Conservation (phyloP, 2,113 vertebrate species). For the Catharus fuscescens region DNA sequence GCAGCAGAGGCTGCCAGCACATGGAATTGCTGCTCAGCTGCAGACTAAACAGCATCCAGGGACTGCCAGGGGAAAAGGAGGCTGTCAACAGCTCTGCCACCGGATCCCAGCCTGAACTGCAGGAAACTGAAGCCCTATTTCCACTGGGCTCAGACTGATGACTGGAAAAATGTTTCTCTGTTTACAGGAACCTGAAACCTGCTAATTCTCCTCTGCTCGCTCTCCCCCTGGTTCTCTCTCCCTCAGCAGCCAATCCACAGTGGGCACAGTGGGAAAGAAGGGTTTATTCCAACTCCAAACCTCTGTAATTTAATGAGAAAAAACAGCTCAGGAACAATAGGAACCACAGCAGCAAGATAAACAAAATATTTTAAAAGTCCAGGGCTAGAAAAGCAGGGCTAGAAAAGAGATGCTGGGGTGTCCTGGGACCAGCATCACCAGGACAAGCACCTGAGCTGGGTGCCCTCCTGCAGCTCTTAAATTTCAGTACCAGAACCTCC, state of each 20-base stretch:
- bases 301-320: conserved; percentile 49
- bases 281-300: background rate
- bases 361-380: background rate
- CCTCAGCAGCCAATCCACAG: background rate
- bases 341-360: background rate
- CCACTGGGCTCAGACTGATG: conserved; percentile 43
- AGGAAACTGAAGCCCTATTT: conserved; percentile 64
- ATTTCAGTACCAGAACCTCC: background rate
- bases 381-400: background rate
- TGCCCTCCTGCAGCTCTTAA: background rate
- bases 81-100: conserved; percentile 50
- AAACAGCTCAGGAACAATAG: conserved; percentile 6
- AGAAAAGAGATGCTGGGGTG: background rate
- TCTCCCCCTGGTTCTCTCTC: background rate
- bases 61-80: background rate
- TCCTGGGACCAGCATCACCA: background rate
- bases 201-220: conserved; percentile 53
- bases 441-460: background rate
- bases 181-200: conserved; percentile 72
- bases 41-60: background rate
- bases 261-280: background rate
- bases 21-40: background rate
- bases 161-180: conserved; percentile 71
- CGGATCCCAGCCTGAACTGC: background rate
- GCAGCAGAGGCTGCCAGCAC: background rate